These are phyloP conservation scores for Erebia palarica DNA, from an alignment of 2,888 invertebrate species.

Conservation along the genomic window DNA sequence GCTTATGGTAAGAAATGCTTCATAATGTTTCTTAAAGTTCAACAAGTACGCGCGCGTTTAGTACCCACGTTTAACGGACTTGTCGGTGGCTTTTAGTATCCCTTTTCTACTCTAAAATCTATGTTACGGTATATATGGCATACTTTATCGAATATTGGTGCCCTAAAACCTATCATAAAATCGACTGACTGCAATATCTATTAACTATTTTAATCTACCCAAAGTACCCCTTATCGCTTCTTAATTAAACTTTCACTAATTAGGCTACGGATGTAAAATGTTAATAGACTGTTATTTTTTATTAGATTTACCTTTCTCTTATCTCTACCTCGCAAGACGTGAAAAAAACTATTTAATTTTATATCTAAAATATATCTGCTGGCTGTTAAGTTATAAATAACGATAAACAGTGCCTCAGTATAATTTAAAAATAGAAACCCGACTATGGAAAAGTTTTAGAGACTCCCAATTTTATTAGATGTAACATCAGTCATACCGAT, in stretches of 20 bases:
- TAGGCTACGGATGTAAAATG: background rate
- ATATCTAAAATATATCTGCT: too few species aligned
- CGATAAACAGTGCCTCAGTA: too few species aligned
- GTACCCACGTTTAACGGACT: too few species aligned
- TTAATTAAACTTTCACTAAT: conserved; percentile 15
- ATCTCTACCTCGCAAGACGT: background rate
- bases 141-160: background rate
- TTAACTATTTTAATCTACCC: conserved; percentile 2
- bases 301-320: background rate
- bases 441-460: too few species aligned
- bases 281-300: background rate
- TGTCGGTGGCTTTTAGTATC: too few species aligned
- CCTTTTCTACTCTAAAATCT: background rate
- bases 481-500: too few species aligned
- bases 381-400: too few species aligned
- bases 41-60: too few species aligned
- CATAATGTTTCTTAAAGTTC: too few species aligned
- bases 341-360: background rate
- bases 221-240: conserved; percentile 1
- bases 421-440: too few species aligned
- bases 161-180: conserved; percentile 8
- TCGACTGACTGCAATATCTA: background rate
- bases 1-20: too few species aligned
- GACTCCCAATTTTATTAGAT: too few species aligned
- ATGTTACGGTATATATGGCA: background rate